Conservation (phyloP, 2,797 vertebrate genomes). For the Galagoides demidoff region DNA sequence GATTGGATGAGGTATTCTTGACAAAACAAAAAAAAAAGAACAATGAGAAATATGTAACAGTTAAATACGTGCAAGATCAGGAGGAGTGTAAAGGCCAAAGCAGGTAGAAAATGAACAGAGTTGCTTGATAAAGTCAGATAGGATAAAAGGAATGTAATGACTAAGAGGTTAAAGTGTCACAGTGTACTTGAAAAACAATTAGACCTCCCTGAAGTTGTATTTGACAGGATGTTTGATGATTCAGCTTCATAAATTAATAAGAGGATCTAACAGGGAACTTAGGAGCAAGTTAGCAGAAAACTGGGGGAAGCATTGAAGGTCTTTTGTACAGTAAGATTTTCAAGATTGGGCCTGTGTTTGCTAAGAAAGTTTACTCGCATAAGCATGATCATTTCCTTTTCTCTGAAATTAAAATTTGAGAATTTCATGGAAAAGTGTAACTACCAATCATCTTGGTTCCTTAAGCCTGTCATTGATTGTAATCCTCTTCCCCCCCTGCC, state of each 20-base stretch:
- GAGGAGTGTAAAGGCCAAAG: not conserved
- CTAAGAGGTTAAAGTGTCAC: constrained; percentile 23
- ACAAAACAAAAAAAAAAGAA: not conserved
- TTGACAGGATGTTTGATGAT: constrained; percentile 17
- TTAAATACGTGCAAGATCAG: not conserved
- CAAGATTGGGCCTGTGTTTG: not conserved
- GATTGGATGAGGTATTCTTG: not conserved
- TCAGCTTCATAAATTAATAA: constrained; percentile 55
- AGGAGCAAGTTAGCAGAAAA: not conserved
- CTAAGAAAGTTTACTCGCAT: not conserved
- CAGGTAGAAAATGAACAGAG: not conserved
- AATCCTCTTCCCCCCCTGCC: not conserved
- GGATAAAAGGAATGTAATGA: not conserved
- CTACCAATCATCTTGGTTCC: not conserved
- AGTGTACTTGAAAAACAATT: constrained; percentile 40
- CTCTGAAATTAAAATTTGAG: not conserved
- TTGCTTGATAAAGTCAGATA: constrained; percentile 24
- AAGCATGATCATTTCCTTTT: not conserved
- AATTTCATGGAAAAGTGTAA: not conserved
- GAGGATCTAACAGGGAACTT: constrained; percentile 18
- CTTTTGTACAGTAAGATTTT: constrained; percentile 1
- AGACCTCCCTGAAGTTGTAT: not conserved
- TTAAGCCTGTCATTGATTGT: not conserved
- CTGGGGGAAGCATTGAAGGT: not conserved
- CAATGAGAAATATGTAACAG: not conserved